These are phyloP conservation scores for Hypena proboscidalis DNA, from an alignment of 2,888 invertebrate species.

Conservation along the genomic window DNA sequence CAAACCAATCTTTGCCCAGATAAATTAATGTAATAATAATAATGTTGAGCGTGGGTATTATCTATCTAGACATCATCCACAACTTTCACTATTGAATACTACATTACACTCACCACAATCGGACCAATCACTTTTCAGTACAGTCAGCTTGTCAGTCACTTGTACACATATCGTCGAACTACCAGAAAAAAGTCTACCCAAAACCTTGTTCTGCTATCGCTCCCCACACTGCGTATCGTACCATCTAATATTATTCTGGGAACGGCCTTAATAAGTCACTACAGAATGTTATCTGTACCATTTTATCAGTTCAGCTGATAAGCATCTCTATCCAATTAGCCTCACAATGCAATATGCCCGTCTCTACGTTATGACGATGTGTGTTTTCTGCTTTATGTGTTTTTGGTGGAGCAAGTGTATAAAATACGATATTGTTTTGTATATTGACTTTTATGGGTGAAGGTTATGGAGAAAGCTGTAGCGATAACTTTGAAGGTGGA, in stretches of 20 bases:
- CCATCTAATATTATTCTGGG: slow-evolving; percentile 86
- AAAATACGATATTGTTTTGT: slow-evolving; percentile 6
- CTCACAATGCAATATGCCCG: slow-evolving; percentile 83
- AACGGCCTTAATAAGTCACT: slow-evolving; percentile 86
- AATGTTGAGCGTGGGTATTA: too few relatives aligned
- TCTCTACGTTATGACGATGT: slow-evolving; percentile 75
- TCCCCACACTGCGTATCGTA: slow-evolving; percentile 74
- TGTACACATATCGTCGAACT: too few relatives aligned
- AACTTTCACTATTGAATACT: too few relatives aligned
- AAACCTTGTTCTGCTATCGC: slow-evolving; percentile 55
- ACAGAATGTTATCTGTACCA: slow-evolving; percentile 86
- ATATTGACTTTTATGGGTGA: slow-evolving; percentile 2
- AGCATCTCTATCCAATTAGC: slow-evolving; percentile 85
- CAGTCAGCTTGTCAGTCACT: too few relatives aligned
- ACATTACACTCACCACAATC: too few relatives aligned
- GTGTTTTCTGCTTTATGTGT: slow-evolving; percentile 46
- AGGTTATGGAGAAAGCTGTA: too few relatives aligned
- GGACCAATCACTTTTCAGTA: too few relatives aligned
- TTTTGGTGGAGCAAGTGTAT: slow-evolving; percentile 20
- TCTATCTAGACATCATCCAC: too few relatives aligned
- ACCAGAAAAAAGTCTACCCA: slow-evolving; percentile 29
- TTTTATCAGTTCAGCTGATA: slow-evolving; percentile 82
- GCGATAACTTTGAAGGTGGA: too few relatives aligned
- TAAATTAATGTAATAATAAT: too few relatives aligned
- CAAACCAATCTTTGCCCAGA: too few relatives aligned